Evolutionary conservation across 2,888 invertebrate genomes (phyloP).

Genomic region (Plusia festucae): DNA sequence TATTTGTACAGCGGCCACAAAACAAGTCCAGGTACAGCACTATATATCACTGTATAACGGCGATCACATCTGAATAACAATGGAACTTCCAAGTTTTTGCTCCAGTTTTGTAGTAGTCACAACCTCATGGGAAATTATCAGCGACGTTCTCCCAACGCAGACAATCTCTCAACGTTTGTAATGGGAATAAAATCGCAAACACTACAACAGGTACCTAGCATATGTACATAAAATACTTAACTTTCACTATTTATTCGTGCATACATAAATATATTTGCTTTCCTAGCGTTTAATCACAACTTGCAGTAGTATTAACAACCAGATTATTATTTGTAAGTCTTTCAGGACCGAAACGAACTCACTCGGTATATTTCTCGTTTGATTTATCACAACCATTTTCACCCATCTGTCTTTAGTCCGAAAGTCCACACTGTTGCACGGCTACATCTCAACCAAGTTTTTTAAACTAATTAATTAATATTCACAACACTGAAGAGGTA

Average conservation of each 20-base stretch:
- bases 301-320: slow-evolving; percentile 81
- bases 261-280: slow-evolving; percentile 77
- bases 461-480: slow-evolving; percentile 75
- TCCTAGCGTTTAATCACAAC: slow-evolving; percentile 82
- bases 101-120: slow-evolving; percentile 80
- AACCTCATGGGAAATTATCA: slow-evolving; percentile 84
- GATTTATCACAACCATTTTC: slow-evolving; percentile 83
- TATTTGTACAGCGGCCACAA: slow-evolving; percentile 56
- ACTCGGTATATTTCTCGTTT: slow-evolving; percentile 63
- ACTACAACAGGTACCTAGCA: slow-evolving; percentile 68
- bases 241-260: slow-evolving; percentile 65
- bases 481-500: slow-evolving; percentile 89
- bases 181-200: slow-evolving; percentile 68
- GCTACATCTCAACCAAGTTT: slow-evolving; percentile 71
- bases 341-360: slow-evolving; percentile 68
- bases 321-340: slow-evolving; percentile 71
- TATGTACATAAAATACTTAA: slow-evolving; percentile 71
- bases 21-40: slow-evolving; percentile 71
- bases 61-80: slow-evolving; percentile 76
- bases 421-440: slow-evolving; percentile 53
- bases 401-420: slow-evolving; percentile 68
- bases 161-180: slow-evolving; percentile 74
- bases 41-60: slow-evolving; percentile 62
- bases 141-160: slow-evolving; percentile 70
- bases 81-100: slow-evolving; percentile 73